Evolutionary conservation across 2,888 invertebrate species (phyloP).

Genomic region (Polydrusus cervinus): DNA sequence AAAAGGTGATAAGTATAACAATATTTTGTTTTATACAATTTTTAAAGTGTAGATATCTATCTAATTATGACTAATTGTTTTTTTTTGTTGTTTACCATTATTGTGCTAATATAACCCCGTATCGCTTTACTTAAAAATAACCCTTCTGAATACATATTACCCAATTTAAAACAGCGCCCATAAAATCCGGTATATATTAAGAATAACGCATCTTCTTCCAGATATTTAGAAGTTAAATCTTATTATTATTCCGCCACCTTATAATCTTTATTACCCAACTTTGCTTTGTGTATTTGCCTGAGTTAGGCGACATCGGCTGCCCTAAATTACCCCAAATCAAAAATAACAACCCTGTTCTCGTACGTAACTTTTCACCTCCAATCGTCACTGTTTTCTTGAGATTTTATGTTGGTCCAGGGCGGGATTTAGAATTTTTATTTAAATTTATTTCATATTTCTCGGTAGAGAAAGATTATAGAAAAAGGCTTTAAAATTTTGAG

Average conservation of each 20-base stretch:
- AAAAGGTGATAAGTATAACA: no score
- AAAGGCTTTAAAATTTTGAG: no score
- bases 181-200: constrained; percentile 39
- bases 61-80: no score
- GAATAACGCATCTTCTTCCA: constrained; percentile 25
- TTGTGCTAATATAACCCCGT: no score
- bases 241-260: constrained; percentile 54
- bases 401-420: constrained; percentile 22
- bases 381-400: constrained; percentile 35
- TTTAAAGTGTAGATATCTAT: no score
- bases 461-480: no score
- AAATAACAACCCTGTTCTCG: constrained; percentile 44
- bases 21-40: no score
- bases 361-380: constrained; percentile 41
- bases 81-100: no score
- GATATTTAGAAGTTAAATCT: constrained; percentile 34
- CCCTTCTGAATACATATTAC: constrained; percentile 42
- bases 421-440: not conserved
- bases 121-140: not conserved
- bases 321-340: constrained; percentile 50
- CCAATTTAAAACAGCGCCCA: constrained; percentile 31
- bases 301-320: constrained; percentile 41
- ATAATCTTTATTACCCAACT: constrained; percentile 50
- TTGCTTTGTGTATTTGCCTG: constrained; percentile 48
- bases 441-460: not conserved